Evolutionary conservation across 2,888 invertebrate genomes (phyloP).

Genomic region (Sinopyrophorus schimmeli): DNA sequence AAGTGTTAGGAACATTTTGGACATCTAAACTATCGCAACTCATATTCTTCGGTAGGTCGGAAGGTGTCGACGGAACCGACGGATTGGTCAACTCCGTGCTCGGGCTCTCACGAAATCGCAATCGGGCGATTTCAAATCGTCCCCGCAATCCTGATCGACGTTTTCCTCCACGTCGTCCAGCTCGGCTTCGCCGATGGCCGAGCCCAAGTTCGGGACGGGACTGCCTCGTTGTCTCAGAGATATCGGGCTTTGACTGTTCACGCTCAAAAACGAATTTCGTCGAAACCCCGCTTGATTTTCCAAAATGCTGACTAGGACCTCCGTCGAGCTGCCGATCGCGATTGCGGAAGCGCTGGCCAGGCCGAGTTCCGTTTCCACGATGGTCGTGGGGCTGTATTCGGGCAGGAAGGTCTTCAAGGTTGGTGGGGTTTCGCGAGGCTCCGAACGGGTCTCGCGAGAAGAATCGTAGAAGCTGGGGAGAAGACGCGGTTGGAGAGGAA

Average conservation of each 20-base stretch:
- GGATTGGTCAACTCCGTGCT: slow-evolving; percentile 49
- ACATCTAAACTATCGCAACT: slow-evolving; percentile 22
- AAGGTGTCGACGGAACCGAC: slow-evolving; percentile 28
- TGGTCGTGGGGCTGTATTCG: slow-evolving; percentile 33
- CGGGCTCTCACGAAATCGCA: slow-evolving; percentile 44
- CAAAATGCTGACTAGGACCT: slow-evolving; percentile 50
- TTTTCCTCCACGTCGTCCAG: slow-evolving; percentile 10
- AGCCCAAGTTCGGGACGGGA: slow-evolving; percentile 12
- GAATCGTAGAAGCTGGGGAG: slow-evolving; percentile 62
- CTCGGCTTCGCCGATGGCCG: slow-evolving; percentile 17
- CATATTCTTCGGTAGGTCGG: slow-evolving; percentile 17
- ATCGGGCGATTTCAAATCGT: slow-evolving; percentile 42
- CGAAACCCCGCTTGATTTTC: slow-evolving; percentile 48
- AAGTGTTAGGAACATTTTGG: slow-evolving; percentile 7
- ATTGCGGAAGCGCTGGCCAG: slow-evolving; percentile 47
- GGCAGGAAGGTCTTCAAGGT: slow-evolving; percentile 27
- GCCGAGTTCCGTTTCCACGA: slow-evolving; percentile 42
- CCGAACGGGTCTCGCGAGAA: slow-evolving; percentile 59
- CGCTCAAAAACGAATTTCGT: slow-evolving; percentile 42
- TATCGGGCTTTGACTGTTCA: slow-evolving; percentile 31
- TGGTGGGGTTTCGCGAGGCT: slow-evolving; percentile 49
- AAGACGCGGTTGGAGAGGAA: slow-evolving; percentile 73
- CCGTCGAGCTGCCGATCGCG: slow-evolving; percentile 51
- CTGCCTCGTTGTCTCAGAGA: slow-evolving; percentile 19
- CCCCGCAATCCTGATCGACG: neutral